phyloP scores from a whole-genome alignment of 2,888 invertebrate genomes.

The Amiota minor region DNA sequence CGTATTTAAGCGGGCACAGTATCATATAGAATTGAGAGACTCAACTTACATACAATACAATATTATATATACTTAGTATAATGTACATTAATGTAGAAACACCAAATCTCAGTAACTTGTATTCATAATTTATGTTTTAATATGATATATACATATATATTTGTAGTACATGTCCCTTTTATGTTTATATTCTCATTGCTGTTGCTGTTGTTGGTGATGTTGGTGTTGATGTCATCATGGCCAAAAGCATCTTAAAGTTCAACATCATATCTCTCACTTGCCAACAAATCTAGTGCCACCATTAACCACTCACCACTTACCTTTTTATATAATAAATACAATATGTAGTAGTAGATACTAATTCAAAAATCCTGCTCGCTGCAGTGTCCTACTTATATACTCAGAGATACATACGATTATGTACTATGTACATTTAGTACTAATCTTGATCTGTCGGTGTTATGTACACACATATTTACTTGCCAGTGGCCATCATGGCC shows the following conservation, averaged over 20 bases:
- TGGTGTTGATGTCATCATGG: slow-evolving; percentile 28
- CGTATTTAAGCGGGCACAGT: too few relatives aligned
- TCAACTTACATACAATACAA: too few relatives aligned
- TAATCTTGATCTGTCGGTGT: not conserved
- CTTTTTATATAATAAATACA: not conserved
- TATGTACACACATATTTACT: not conserved
- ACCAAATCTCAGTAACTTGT: too few relatives aligned
- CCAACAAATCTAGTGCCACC: not conserved
- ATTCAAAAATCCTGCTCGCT: not conserved
- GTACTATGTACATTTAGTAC: slow-evolving; percentile 15
- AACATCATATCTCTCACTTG: not conserved
- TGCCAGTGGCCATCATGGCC: slow-evolving; percentile 37
- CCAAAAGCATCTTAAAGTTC: not conserved
- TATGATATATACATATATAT: too few relatives aligned
- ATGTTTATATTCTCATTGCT: slow-evolving; percentile 37
- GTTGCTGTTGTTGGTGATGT: slow-evolving; percentile 21
- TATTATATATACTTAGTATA: too few relatives aligned
- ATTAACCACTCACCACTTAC: too few relatives aligned
- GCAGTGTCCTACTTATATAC: slow-evolving; percentile 10
- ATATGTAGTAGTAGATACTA: not conserved
- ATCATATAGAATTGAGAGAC: too few relatives aligned
- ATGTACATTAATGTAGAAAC: too few relatives aligned
- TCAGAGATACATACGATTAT: not conserved
- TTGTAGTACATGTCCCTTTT: too few relatives aligned
- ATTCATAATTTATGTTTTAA: too few relatives aligned